A percentile compares a stretch with the other conserved stretches of the same genome.
phyloP scores from a whole-genome alignment of 2,888 invertebrate species.

The Nymphalis polychloros region DNA sequence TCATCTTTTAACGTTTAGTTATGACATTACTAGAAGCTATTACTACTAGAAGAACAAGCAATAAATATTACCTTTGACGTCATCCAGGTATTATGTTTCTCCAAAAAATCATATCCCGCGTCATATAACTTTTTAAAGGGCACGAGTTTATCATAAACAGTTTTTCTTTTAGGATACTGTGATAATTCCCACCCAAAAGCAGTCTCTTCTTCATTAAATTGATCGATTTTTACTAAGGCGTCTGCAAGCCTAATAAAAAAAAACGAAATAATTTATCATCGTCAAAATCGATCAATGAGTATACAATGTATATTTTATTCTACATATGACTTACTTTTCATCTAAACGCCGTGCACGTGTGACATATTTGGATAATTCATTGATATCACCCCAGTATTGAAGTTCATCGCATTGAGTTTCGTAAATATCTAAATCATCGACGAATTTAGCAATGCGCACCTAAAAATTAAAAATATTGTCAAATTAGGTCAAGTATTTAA shows the following conservation, averaged over 20 bases:
- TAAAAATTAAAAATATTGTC: slow-evolving; percentile 35
- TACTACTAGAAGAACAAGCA: background rate
- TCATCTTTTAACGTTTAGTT: background rate
- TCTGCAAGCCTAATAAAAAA: slow-evolving; percentile 78
- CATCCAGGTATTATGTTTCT: slow-evolving; percentile 93
- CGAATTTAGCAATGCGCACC: slow-evolving; percentile 89
- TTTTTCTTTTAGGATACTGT: slow-evolving; percentile 92
- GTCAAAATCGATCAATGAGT: background rate
- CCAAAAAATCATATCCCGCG: slow-evolving; percentile 91
- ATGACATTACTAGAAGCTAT: background rate
- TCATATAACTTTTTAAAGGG: slow-evolving; percentile 95
- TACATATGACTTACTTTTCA: slow-evolving; percentile 72
- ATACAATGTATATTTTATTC: background rate
- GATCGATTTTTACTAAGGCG: slow-evolving; percentile 91
- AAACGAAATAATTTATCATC: background rate
- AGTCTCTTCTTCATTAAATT: slow-evolving; percentile 95
- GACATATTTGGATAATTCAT: slow-evolving; percentile 90
- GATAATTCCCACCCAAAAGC: slow-evolving; percentile 94
- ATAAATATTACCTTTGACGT: slow-evolving; percentile 74
- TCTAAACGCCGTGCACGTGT: slow-evolving; percentile 90
- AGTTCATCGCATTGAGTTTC: slow-evolving; percentile 91
- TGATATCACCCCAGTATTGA: slow-evolving; percentile 92
- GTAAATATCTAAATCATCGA: slow-evolving; percentile 90
- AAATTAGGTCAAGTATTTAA: background rate
- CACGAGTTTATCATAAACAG: slow-evolving; percentile 88